Conservation (phyloP, 2,797 vertebrate species). For the Pristis pectinata region DNA sequence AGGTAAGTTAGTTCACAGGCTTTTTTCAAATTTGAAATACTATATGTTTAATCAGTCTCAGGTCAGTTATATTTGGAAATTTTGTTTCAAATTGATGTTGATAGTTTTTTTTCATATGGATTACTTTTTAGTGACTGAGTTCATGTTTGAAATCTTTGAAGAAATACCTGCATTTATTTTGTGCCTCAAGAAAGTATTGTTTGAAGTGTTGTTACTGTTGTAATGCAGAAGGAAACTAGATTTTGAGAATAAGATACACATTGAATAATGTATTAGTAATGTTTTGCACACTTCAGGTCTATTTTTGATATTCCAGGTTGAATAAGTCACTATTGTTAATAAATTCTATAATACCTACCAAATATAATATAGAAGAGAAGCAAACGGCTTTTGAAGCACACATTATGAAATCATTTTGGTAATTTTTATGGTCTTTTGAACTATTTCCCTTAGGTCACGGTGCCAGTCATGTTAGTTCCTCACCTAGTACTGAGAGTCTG, state of each 20-base stretch:
- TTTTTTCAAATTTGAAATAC: neutral
- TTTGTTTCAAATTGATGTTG: neutral
- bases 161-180: neutral
- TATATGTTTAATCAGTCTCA: neutral
- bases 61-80: neutral
- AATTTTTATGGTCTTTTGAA: neutral
- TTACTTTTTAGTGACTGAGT: neutral
- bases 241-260: neutral
- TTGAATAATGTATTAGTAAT: neutral
- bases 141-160: slow-evolving; percentile 3
- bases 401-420: slow-evolving; percentile 16
- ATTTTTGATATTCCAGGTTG: neutral
- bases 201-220: neutral
- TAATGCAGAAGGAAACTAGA: neutral
- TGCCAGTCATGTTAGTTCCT: slow-evolving; percentile 66
- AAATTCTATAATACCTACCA: neutral
- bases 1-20: neutral
- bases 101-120: neutral
- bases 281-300: neutral
- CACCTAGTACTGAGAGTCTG: slow-evolving; percentile 86
- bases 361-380: neutral
- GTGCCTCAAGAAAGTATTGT: neutral
- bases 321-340: neutral
- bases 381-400: neutral
- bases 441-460: slow-evolving; percentile 21